Evolutionary conservation across 1,140 invertebrate genomes (phyloP).

Genomic region (Zaprionus nigranus): DNA sequence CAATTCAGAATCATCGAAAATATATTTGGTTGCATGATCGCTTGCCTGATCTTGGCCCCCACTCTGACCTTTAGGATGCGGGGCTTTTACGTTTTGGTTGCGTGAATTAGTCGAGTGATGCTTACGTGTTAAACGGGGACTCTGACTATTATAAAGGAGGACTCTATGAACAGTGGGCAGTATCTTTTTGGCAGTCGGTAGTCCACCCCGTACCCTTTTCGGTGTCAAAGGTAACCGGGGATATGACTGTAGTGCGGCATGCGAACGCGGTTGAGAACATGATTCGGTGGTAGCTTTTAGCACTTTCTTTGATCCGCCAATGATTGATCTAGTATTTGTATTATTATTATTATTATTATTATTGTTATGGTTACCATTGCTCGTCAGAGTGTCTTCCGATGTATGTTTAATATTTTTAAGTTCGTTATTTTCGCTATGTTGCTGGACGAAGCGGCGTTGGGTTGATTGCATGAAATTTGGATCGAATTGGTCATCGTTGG

Average conservation of each 20-base stretch:
- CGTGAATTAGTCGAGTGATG: conserved; percentile 51
- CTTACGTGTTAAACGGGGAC: conserved; percentile 68
- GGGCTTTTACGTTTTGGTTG: conserved; percentile 43
- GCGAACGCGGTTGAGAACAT: neutral
- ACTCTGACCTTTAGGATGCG: conserved; percentile 32
- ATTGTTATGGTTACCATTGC: conserved; percentile 56
- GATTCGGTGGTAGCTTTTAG: conserved; percentile 20
- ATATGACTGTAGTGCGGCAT: neutral
- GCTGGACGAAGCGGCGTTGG: conserved; percentile 49
- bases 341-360: conserved; percentile 57
- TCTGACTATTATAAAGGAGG: conserved; percentile 74
- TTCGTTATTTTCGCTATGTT: conserved; percentile 27
- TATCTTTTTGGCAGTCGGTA: conserved; percentile 53
- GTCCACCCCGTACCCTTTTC: conserved; percentile 53
- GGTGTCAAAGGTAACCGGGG: conserved; percentile 57
- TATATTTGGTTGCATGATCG: conserved; percentile 36
- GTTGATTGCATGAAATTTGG: conserved; percentile 19
- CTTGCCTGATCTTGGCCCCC: neutral
- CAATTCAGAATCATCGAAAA: conserved; percentile 40
- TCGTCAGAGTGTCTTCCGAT: conserved; percentile 40
- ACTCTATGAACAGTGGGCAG: conserved; percentile 70
- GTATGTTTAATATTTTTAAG: conserved; percentile 4
- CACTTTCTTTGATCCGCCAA: conserved; percentile 29
- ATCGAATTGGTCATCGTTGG: conserved; percentile 47
- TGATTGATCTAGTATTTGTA: conserved; percentile 9